Percentiles rank a stretch among this genome's conserved stretches.
phyloP scores from a whole-genome alignment of 1,140 invertebrate genomes.

The Zaprionus nigranus region DNA sequence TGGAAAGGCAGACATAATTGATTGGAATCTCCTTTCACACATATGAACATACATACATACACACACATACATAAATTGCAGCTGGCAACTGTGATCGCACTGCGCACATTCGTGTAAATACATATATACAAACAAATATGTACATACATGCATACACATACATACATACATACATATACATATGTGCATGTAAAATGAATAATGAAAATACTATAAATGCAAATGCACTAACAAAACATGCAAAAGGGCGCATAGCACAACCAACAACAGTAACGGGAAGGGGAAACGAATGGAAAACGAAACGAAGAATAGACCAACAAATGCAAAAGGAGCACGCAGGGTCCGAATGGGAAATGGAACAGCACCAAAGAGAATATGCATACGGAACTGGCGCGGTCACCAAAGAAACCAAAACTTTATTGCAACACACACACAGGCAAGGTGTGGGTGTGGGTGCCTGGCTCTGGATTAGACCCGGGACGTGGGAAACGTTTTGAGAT shows the following conservation, averaged over 20 bases:
- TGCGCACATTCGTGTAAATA: constrained; percentile 26
- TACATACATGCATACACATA: constrained; percentile 30
- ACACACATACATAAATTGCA: constrained; percentile 9
- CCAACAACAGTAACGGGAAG: constrained; percentile 2
- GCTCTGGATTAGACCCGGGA: constrained; percentile 42
- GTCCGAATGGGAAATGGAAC: constrained; percentile 55
- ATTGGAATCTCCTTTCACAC: background rate
- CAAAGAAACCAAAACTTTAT: constrained; percentile 57
- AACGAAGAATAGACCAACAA: constrained; percentile 21
- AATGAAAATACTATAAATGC: constrained; percentile 23
- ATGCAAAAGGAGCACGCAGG: constrained; percentile 38
- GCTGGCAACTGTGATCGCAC: constrained; percentile 5
- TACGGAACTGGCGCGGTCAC: background rate
- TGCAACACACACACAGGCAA: constrained; percentile 32
- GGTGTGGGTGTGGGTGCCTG: constrained; percentile 24
- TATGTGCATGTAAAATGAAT: background rate
- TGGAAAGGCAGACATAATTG: background rate
- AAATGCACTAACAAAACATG: constrained; percentile 33
- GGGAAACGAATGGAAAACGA: constrained; percentile 35
- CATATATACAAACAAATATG: constrained; percentile 14
- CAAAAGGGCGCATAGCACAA: constrained; percentile 23
- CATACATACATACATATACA: constrained; percentile 12
- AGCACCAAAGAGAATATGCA: constrained; percentile 23
- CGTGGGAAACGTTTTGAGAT: constrained; percentile 55
- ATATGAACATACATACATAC: background rate